Evolutionary conservation across 2,797 vertebrate genomes (phyloP), one percentile per base, ranked within the genome.

Genomic region (Enoplosus armatus): DNA sequence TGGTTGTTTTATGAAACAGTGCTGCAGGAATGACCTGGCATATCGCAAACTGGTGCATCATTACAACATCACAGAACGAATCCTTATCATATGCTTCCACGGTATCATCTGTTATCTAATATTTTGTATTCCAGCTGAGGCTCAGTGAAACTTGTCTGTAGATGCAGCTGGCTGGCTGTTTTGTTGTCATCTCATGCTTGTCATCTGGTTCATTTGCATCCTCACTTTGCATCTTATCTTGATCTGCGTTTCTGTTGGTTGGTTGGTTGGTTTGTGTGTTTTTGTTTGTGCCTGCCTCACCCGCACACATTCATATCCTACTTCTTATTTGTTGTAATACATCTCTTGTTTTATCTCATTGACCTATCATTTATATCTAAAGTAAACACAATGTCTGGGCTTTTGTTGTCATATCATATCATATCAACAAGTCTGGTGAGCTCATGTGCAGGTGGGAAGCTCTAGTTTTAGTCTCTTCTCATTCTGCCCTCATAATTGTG

Each of bases 181-280:
- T 35, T 45, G 18, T 56, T 71, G 60, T 66, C 58, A 55, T 70
- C 33, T 67, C 4, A 14, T 66, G 11, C 79, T 74, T 75, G 4
- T 41, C 33, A 29, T 70, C 24, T 14, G 24, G 2, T 8, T 86
- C 6, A 69, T 84, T 82, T 77, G 64, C 67, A 71, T 82, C n/a
- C 43, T 55, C 20, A 1, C 35, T 79, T 83, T 88, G 65, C 67
- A n/a, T 82, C 29, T 65, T n/a, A 67, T 79, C 54, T 65, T 24
- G 20, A 66, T 77, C 20, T 74, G 3, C 18, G 1, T 58, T 58
- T 54, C 31, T 45, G 27, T 69, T 61, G 3, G 6, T 31, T 3
- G 15, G 27, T 20, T 29, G 41, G 37, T 50, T 14, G n/a, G 22
- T 15, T 39, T 72, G 18, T 45, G 10, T 62, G 22, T 39, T 20